phyloP scores from a whole-genome alignment of 2,888 invertebrate species.

The Drosophila subquinaria region DNA sequence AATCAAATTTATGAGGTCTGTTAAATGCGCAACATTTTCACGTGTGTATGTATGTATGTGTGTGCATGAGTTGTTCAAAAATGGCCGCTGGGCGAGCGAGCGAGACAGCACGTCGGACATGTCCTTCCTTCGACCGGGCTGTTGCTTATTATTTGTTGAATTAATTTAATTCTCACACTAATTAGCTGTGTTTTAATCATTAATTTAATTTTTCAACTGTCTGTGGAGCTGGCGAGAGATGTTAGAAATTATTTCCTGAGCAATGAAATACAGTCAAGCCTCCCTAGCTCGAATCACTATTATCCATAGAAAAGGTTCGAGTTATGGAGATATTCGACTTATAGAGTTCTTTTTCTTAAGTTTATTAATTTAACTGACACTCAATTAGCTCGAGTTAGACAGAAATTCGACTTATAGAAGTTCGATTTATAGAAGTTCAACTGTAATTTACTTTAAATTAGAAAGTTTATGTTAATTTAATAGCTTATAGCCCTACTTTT shows the following conservation, averaged over 20 bases:
- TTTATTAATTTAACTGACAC: too few relatives aligned
- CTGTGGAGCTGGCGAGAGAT: not conserved
- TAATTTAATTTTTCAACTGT: not conserved
- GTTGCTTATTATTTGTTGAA: slow-evolving; percentile 43
- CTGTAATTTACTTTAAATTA: not conserved
- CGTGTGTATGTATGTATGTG: slow-evolving; percentile 27
- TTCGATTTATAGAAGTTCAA: too few relatives aligned
- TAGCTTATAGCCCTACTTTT: too few relatives aligned
- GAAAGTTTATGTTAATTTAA: too few relatives aligned
- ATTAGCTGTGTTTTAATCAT: not conserved
- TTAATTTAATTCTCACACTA: not conserved
- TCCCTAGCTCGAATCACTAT: too few relatives aligned
- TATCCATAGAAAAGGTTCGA: too few relatives aligned
- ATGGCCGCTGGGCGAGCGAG: slow-evolving; percentile 61
- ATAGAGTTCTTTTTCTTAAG: too few relatives aligned
- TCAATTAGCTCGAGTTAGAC: too few relatives aligned
- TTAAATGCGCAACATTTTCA: slow-evolving; percentile 37
- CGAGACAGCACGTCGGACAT: slow-evolving; percentile 10
- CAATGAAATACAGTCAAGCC: too few relatives aligned
- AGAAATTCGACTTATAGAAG: too few relatives aligned
- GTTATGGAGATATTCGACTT: too few relatives aligned
- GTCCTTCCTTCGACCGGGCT: slow-evolving; percentile 23
- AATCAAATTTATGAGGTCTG: slow-evolving; percentile 2
- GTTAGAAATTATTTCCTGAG: not conserved
- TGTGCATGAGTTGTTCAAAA: slow-evolving; percentile 46